A percentile compares a stretch with the other conserved stretches of the same genome.
Conservation (phyloP, 2,797 vertebrate species). For the Pipistrellus pipistrellus region DNA sequence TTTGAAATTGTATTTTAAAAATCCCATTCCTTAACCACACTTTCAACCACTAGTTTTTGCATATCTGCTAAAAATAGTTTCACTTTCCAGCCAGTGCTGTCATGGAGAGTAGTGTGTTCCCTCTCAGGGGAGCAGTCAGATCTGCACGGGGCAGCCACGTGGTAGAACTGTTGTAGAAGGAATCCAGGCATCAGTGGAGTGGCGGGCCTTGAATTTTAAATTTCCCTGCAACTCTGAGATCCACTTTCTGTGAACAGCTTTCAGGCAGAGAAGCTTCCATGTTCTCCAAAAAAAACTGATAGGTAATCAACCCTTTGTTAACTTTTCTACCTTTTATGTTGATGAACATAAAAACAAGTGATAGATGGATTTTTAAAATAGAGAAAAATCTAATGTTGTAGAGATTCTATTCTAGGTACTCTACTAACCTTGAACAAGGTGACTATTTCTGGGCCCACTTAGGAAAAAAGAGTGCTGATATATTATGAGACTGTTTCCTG, state of each 20-base stretch:
- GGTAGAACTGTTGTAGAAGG: neutral
- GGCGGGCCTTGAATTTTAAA: conserved; percentile 33
- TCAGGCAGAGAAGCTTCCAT: neutral
- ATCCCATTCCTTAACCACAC: neutral
- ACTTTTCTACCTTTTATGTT: conserved; percentile 1
- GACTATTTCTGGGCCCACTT: conserved; percentile 36
- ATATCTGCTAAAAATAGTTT: conserved; percentile 41
- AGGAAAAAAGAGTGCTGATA: conserved; percentile 20
- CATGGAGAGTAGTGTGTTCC: neutral
- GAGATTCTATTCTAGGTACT: neutral
- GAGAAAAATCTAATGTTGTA: conserved; percentile 18
- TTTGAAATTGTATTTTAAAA: neutral
- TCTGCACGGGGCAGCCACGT: neutral
- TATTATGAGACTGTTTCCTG: neutral
- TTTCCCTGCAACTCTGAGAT: conserved; percentile 18
- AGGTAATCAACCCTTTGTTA: conserved; percentile 24
- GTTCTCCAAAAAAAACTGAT: neutral
- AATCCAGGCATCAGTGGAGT: conserved; percentile 28
- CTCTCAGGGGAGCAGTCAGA: neutral
- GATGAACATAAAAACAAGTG: conserved; percentile 30
- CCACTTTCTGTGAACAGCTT: conserved; percentile 16
- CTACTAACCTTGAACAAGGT: neutral
- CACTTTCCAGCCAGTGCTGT: neutral
- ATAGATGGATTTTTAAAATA: conserved; percentile 11
- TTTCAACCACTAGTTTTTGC: conserved; percentile 18